phyloP scores from a whole-genome alignment of 2,113 vertebrate species.

The Hyperopisus bebe region DNA sequence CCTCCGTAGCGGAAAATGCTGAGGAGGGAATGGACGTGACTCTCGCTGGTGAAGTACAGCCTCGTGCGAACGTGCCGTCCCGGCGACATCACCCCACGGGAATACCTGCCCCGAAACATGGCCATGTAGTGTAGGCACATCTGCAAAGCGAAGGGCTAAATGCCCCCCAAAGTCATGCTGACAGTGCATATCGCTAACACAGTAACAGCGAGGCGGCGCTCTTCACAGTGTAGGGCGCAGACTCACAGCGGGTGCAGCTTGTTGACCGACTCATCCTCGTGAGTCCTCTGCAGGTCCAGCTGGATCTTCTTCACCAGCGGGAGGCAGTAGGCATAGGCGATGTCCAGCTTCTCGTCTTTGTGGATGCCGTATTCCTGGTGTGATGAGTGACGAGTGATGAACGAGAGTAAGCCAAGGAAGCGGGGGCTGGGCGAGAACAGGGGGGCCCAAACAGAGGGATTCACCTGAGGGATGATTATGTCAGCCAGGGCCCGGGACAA shows the following conservation, averaged over 20 bases:
- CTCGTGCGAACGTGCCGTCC: slow-evolving; percentile 91
- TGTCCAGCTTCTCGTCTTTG: slow-evolving; percentile 90
- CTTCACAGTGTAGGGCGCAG: neutral
- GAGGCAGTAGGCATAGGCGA: slow-evolving; percentile 91
- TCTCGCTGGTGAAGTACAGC: slow-evolving; percentile 96
- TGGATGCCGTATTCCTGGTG: slow-evolving; percentile 88
- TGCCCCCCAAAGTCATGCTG: slow-evolving; percentile 29
- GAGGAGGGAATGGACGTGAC: slow-evolving; percentile 92
- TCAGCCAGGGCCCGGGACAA: slow-evolving; percentile 88
- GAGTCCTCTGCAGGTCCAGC: slow-evolving; percentile 91
- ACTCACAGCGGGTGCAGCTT: slow-evolving; percentile 89
- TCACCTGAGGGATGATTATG: slow-evolving; percentile 91
- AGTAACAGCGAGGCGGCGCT: neutral
- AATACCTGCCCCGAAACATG: slow-evolving; percentile 70
- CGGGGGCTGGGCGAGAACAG: neutral
- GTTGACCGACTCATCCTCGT: slow-evolving; percentile 96
- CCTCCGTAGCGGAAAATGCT: slow-evolving; percentile 93
- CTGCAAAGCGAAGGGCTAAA: slow-evolving; percentile 29
- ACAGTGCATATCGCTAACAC: neutral
- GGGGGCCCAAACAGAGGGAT: neutral
- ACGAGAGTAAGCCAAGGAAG: neutral
- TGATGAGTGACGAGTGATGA: slow-evolving; percentile 9
- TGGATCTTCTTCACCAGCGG: slow-evolving; percentile 93
- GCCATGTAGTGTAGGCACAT: neutral
- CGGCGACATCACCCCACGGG: slow-evolving; percentile 90